Evolutionary conservation across 2,113 vertebrate species (phyloP).

Genomic region (Thalassarche chlororhynchos): DNA sequence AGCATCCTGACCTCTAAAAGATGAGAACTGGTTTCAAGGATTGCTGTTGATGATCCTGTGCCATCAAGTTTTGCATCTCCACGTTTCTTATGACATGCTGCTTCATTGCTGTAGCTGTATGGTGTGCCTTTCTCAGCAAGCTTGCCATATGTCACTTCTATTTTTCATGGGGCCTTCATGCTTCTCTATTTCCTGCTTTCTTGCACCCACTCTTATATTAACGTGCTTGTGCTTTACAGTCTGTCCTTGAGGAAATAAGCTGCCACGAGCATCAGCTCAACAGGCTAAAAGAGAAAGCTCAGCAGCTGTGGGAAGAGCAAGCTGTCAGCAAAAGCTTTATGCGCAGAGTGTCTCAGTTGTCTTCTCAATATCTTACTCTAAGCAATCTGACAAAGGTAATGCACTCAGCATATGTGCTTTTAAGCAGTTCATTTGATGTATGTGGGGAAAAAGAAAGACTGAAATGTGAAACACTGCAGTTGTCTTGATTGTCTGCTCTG

Average conservation of each 20-base stretch:
- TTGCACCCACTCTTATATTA: slow-evolving; percentile 62
- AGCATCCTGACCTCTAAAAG: background rate
- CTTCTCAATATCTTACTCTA: slow-evolving; percentile 93
- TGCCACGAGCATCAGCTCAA: slow-evolving; percentile 89
- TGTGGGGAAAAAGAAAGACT: background rate
- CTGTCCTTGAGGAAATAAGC: slow-evolving; percentile 94
- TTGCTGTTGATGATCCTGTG: background rate
- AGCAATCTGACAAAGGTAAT: slow-evolving; percentile 98
- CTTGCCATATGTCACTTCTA: background rate
- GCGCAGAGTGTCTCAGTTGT: slow-evolving; percentile 96
- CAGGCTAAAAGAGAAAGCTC: slow-evolving; percentile 92
- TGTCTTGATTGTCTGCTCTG: background rate
- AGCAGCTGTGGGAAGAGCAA: slow-evolving; percentile 94
- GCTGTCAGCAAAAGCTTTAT: slow-evolving; percentile 94
- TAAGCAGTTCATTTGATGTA: background rate
- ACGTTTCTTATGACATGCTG: background rate
- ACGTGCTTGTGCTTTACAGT: slow-evolving; percentile 89
- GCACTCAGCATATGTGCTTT: slow-evolving; percentile 12
- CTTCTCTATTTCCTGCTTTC: slow-evolving; percentile 65
- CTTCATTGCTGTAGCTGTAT: background rate
- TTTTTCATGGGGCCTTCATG: background rate
- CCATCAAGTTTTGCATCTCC: background rate
- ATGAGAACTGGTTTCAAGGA: background rate
- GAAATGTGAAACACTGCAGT: background rate
- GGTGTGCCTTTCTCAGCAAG: background rate